Conservation (phyloP, 2,888 invertebrate genomes). For the Heteromyza rotundicornis region DNA sequence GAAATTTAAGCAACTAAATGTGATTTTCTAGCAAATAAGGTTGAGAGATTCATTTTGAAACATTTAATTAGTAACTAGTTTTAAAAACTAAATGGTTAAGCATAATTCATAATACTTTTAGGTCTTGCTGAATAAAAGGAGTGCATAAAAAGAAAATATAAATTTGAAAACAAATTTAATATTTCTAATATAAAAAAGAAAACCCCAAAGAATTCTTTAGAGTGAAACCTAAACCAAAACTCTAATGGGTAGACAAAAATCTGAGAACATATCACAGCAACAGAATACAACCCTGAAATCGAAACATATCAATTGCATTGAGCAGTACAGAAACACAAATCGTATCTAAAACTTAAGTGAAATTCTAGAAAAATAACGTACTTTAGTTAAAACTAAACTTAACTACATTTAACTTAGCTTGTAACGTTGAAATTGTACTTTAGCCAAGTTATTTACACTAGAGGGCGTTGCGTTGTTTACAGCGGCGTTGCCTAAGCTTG, state of each 20-base stretch:
- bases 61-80: neutral
- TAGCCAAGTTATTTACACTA: constrained; percentile 18
- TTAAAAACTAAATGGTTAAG: too few relatives aligned
- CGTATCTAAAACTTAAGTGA: constrained; percentile 22
- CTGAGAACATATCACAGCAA: constrained; percentile 33
- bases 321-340: constrained; percentile 30
- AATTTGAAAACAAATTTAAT: neutral
- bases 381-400: constrained; percentile 23
- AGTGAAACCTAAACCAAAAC: too few relatives aligned
- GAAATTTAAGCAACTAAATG: constrained; percentile 57
- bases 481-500: neutral
- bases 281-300: constrained; percentile 53
- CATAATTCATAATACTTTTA: neutral
- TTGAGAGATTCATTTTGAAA: neutral
- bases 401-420: constrained; percentile 9
- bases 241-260: too few relatives aligned
- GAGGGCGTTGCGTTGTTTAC: too few relatives aligned
- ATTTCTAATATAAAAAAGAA: too few relatives aligned
- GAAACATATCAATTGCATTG: constrained; percentile 55
- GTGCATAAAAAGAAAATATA: constrained; percentile 50
- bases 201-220: too few relatives aligned
- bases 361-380: constrained; percentile 18
- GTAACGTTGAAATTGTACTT: constrained; percentile 11
- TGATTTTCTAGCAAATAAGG: constrained; percentile 57
- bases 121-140: constrained; percentile 50